These are phyloP conservation scores for Corythornis vintsioides DNA, from an alignment of 2,113 vertebrate species.

Conservation along the genomic window DNA sequence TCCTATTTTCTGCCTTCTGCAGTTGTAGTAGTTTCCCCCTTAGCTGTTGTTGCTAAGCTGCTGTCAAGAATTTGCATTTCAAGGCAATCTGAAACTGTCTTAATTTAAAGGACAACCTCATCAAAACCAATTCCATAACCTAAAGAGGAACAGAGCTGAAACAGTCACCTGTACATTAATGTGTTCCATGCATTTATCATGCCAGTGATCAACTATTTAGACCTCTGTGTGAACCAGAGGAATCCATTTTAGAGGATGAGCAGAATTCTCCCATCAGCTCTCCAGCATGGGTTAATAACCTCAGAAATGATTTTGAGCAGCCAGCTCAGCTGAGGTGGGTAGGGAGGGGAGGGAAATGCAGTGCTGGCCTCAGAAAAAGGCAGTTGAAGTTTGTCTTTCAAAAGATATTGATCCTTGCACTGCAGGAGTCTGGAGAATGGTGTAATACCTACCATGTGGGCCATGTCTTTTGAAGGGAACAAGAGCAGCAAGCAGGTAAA, in stretches of 20 bases:
- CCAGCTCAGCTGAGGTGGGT: not conserved
- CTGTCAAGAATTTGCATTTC: slow-evolving; percentile 30
- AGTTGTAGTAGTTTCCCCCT: not conserved
- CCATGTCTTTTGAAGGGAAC: not conserved
- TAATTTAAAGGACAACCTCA: slow-evolving; percentile 5
- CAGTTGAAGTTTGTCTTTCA: not conserved
- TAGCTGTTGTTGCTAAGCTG: slow-evolving; percentile 33
- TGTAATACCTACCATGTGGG: not conserved
- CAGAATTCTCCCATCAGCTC: not conserved
- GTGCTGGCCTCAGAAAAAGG: not conserved
- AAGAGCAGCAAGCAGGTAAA: not conserved
- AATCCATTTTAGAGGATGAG: not conserved
- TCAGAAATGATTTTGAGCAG: not conserved
- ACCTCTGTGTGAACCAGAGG: not conserved
- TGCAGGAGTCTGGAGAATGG: not conserved
- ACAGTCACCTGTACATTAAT: not conserved
- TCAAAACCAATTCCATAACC: not conserved
- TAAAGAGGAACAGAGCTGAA: not conserved
- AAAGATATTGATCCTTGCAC: not conserved
- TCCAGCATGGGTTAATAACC: not conserved
- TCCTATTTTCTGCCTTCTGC: not conserved
- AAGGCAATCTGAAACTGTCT: not conserved
- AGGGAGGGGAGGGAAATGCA: not conserved
- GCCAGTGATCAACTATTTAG: not conserved
- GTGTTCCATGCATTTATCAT: not conserved